Evolutionary conservation across 2,113 vertebrate genomes (phyloP).

Genomic region (Pygoscelis adeliae): DNA sequence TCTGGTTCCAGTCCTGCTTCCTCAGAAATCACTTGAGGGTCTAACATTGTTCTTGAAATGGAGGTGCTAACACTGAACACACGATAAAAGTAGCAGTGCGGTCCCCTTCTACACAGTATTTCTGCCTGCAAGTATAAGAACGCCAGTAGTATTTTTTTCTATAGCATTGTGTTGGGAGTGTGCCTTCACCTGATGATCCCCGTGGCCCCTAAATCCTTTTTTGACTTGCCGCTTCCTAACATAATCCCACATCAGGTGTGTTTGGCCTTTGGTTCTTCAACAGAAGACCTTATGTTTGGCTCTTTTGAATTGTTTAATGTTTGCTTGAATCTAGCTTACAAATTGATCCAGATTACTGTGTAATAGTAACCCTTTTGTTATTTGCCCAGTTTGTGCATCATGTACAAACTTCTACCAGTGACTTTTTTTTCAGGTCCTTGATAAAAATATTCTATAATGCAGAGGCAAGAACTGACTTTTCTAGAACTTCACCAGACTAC

Average conservation of each 20-base stretch:
- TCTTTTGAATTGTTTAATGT: constrained; percentile 7
- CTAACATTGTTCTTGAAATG: not conserved
- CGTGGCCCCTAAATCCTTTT: not conserved
- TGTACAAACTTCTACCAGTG: not conserved
- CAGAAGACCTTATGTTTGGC: not conserved
- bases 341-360: not conserved
- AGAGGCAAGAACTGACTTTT: not conserved
- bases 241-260: not conserved
- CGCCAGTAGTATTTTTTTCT: not conserved
- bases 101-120: not conserved
- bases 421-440: not conserved
- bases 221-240: not conserved
- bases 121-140: not conserved
- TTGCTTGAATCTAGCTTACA: constrained; percentile 18
- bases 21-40: not conserved
- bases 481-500: not conserved
- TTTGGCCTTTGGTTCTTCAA: not conserved
- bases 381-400: not conserved
- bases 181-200: not conserved
- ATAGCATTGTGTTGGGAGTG: not conserved
- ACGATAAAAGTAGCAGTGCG: not conserved
- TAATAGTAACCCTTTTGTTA: not conserved
- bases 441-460: not conserved
- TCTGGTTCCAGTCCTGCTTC: not conserved
- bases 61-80: not conserved